Evolutionary conservation across 2,113 vertebrate genomes (phyloP).

Genomic region (Paratilapia polleni): DNA sequence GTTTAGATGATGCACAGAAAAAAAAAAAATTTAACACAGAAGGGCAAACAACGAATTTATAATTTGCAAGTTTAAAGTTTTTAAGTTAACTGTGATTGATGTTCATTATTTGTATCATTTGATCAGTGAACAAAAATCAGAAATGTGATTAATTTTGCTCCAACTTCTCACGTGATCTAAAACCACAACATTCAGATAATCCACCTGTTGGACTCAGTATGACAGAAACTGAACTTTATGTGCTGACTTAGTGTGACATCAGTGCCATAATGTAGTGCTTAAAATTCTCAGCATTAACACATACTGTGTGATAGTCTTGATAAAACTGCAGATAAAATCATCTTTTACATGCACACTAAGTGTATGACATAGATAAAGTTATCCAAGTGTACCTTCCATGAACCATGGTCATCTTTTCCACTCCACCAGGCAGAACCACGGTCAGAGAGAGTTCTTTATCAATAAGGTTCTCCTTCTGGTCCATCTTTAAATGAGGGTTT

Average conservation of each 20-base stretch:
- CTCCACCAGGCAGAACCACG: conserved; percentile 92
- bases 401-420: conserved; percentile 86
- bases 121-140: background rate
- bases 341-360: background rate
- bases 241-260: conserved; percentile 46
- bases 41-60: too few relatives aligned
- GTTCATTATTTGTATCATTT: background rate
- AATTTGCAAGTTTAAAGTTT: too few relatives aligned
- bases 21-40: too few relatives aligned
- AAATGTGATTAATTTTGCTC: background rate
- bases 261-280: background rate
- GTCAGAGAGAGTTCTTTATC: conserved; percentile 89
- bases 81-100: background rate
- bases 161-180: background rate
- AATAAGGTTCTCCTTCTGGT: conserved; percentile 87
- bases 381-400: conserved; percentile 85
- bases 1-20: too few relatives aligned
- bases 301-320: background rate
- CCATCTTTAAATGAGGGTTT: conserved; percentile 82
- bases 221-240: conserved; percentile 33
- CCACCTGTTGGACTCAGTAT: conserved; percentile 64
- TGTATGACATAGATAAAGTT: background rate
- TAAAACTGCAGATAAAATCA: background rate
- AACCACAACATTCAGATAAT: conserved; percentile 18
- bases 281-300: background rate